A percentile compares a stretch with the other conserved stretches of the same genome.
Evolutionary conservation across 2,797 vertebrate species (phyloP).

Genomic region (Anolis apletophallus): DNA sequence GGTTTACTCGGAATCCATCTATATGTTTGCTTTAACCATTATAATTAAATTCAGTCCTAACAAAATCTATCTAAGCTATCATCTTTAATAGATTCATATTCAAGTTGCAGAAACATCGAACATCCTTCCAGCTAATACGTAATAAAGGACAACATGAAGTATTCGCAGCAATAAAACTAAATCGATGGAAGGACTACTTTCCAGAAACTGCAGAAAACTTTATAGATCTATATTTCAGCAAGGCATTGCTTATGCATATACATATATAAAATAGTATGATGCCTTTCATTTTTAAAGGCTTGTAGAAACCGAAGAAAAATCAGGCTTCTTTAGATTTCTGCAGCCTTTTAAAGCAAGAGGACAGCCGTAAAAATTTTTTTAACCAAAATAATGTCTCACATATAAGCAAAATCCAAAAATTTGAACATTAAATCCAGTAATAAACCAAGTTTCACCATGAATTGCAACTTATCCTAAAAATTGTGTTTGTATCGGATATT

Average conservation of each 20-base stretch:
- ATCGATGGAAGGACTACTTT: conserved; percentile 32
- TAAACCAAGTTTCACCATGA: conserved; percentile 8
- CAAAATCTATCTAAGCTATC: conserved; percentile 24
- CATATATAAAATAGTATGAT: background rate
- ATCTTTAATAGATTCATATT: conserved; percentile 48
- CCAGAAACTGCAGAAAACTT: conserved; percentile 42
- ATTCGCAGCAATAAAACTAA: conserved; percentile 31
- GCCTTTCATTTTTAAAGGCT: background rate
- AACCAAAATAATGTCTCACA: background rate
- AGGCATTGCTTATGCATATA: background rate
- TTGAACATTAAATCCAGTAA: background rate
- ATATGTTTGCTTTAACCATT: conserved; percentile 14
- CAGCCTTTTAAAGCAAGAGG: background rate
- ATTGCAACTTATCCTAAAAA: conserved; percentile 36
- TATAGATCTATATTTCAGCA: conserved; percentile 29
- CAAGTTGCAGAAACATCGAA: conserved; percentile 34
- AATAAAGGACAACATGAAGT: conserved; percentile 15
- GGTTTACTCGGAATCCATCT: background rate
- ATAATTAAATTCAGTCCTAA: conserved; percentile 16
- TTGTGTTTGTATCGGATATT: background rate
- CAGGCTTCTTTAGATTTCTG: background rate
- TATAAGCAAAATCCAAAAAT: background rate
- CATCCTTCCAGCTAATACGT: conserved; percentile 9
- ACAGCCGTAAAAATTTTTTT: background rate
- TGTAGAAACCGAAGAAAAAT: background rate